Evolutionary conservation across 2,888 invertebrate species (phyloP), one percentile per base, ranked within the genome.

Genomic region (Oligia fasciuncula): DNA sequence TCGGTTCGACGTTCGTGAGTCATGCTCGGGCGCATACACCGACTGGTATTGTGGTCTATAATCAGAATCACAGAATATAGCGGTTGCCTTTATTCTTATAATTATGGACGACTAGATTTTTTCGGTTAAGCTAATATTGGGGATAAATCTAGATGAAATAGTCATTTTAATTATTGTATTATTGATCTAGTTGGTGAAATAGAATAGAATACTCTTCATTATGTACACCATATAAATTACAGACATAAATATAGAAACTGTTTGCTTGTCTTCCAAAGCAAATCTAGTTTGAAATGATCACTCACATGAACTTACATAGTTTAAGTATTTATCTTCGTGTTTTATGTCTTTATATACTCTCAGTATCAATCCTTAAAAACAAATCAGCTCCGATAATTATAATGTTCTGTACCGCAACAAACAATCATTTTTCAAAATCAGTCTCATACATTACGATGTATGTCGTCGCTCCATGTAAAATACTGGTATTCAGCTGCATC

Each of bases 1-100:
- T 92, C 91, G 92, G 93, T 93, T 92, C 92, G 93, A 90, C 91
- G 93, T 87, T 91, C 92, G 93, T 96, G 96, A 96, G 94, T 96
- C 95, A 96, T 94, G 95, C 92, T 90, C 87, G 91, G 92, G 89
- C 93, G 94, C 92, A 86, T 87, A 92, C 92, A 92, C 92, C 92
- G 92, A 90, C 92, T 85, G 71, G 73, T 69, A 14, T 86, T 81
- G 81, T 83, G 87, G 87, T 86, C 80, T 80, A 85, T 75, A 83
- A 79, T 79, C 76, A 85, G 73, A 83, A 79, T 79, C 76, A 83
- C 65, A 85, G 81, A 84, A 85, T 78, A 40, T 67, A 80, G 85
- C 89, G 81, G 74, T 81, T 85, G 80, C 8, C n/a, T 62, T 54
- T 35, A 51, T 35, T 51, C 17, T 51, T 70, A 46, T 29, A 14